Evolutionary conservation across 1,140 invertebrate genomes (phyloP), one percentile per base, ranked within the genome.

Genomic region (Ditylenchus dipsaci): DNA sequence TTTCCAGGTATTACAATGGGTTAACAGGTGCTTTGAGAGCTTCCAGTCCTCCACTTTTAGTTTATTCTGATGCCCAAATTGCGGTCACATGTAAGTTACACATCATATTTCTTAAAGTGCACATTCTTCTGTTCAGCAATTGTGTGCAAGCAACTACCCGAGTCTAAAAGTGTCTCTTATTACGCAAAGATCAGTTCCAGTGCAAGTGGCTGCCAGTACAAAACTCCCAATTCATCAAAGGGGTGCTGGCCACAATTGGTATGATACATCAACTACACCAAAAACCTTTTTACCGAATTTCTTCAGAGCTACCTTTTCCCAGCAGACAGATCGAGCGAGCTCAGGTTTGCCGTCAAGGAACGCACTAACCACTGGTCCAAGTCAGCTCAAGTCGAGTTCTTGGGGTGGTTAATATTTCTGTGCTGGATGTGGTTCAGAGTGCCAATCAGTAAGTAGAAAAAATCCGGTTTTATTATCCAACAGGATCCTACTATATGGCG

Each of bases 11-110:
- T 67, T 65, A 29, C 27, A 38, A 65, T 65, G 83, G 68, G 85
- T 85, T 68, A 83, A 83, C 59, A 13, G 84, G 80, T 26, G 72
- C 80, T 0, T 69, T 85, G 13, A 72, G 84, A 63, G 86, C 85
- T 13, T 78, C 79, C 53, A 85, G 83, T 71, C 83, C 84, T 17
- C 68, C 38, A 27, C 75, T 65, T 68, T 83, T 69, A 42, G 74
- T 71, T 63, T 85, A 63, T 75, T 59, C 66, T 71, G 77, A 69
- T 57, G 70, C 67, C 9, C 63, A 75, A 56, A 66, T 73, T 49
- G 67, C 59, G 65, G 68, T 75, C 53, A 65, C 61, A 29, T 26
- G 63, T 47, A n/a, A 65, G 38, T 61, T 47, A 38, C 3, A 38
- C 3, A 3, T 38, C 11, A 11, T 38, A 3, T 38, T 38, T 38